Evolutionary conservation across 2,888 invertebrate species (phyloP).

Genomic region (Lochmaea crataegi): DNA sequence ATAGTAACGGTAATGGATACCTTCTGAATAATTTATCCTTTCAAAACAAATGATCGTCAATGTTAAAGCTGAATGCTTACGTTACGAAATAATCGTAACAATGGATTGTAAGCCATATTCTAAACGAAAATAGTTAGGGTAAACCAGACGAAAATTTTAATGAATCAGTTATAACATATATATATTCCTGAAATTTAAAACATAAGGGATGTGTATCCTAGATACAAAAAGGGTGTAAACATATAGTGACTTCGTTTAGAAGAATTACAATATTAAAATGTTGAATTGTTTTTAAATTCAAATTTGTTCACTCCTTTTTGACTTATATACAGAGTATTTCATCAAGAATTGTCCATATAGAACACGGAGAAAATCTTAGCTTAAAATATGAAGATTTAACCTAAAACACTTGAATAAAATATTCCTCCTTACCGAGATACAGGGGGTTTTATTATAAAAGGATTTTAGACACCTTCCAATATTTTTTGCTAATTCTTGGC

Average conservation of each 20-base stretch:
- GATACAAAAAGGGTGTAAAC: constrained; percentile 1
- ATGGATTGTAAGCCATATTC: constrained; percentile 16
- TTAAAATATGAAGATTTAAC: too few species aligned
- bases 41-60: constrained; percentile 38
- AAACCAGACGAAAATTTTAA: background rate
- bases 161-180: background rate
- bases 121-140: constrained; percentile 12
- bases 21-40: constrained; percentile 38
- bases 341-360: too few species aligned
- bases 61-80: constrained; percentile 11
- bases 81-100: constrained; percentile 26
- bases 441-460: too few species aligned
- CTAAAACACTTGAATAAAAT: too few species aligned
- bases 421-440: too few species aligned
- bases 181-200: background rate
- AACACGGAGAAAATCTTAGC: too few species aligned
- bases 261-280: background rate
- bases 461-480: too few species aligned
- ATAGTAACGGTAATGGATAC: constrained; percentile 29
- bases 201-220: background rate
- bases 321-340: too few species aligned
- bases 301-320: too few species aligned
- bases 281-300: too few species aligned
- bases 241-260: background rate
- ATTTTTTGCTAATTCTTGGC: too few species aligned